phyloP scores from a whole-genome alignment of 2,113 vertebrate genomes.

The Apaloderma vittatum region DNA sequence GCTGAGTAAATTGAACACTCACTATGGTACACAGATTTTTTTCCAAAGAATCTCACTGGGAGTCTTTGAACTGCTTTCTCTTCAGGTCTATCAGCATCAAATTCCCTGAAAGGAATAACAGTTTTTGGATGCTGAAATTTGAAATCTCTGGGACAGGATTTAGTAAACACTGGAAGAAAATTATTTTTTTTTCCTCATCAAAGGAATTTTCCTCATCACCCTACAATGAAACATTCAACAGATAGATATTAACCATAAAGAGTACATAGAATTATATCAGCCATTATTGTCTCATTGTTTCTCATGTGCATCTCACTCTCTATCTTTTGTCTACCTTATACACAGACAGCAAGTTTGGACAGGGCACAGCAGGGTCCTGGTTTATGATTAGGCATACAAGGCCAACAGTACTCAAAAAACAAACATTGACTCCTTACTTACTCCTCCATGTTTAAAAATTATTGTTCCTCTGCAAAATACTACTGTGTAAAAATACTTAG shows the following conservation, averaged over 20 bases:
- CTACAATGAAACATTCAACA: not conserved
- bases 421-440: not conserved
- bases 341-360: not conserved
- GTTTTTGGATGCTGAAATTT: not conserved
- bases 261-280: not conserved
- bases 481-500: not conserved
- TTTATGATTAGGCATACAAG: not conserved
- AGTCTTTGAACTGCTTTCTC: not conserved
- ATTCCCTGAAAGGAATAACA: not conserved
- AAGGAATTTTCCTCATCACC: not conserved
- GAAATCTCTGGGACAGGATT: not conserved
- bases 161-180: not conserved
- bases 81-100: not conserved
- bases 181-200: not conserved
- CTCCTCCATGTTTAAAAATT: not conserved
- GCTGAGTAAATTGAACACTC: not conserved
- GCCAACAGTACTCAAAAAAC: not conserved
- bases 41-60: not conserved
- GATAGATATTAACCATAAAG: not conserved
- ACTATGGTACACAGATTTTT: not conserved
- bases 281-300: not conserved
- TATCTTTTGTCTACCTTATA: not conserved
- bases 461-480: not conserved
- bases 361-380: not conserved
- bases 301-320: not conserved